Conservation (phyloP, 2,113 vertebrate genomes). For the Silurus meridionalis region DNA sequence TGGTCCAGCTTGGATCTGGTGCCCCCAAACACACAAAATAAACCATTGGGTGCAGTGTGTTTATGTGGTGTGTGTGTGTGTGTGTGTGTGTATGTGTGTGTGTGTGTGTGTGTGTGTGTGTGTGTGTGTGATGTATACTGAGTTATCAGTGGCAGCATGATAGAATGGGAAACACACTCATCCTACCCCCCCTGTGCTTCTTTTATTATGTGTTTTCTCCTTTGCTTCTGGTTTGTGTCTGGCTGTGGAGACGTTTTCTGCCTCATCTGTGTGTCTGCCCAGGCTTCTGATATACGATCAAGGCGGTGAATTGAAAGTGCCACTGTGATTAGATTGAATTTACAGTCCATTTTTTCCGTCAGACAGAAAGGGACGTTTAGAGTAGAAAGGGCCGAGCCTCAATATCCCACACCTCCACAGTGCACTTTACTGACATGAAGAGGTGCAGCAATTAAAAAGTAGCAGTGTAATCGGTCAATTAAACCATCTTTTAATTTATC, state of each 20-base stretch:
- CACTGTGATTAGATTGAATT: conserved; percentile 62
- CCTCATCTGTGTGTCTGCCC: conserved; percentile 28
- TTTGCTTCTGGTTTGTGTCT: conserved; percentile 47
- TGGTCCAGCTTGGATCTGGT: background rate
- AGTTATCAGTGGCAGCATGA: conserved; percentile 63
- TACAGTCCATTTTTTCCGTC: conserved; percentile 58
- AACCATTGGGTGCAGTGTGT: conserved; percentile 29
- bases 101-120: conserved; percentile 43
- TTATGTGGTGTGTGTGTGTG: conserved; percentile 45
- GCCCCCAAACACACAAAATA: background rate
- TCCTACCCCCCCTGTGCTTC: conserved; percentile 43
- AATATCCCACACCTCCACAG: conserved; percentile 61
- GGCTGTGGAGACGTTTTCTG: conserved; percentile 24
- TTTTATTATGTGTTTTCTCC: conserved; percentile 38
- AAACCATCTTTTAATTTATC: too few relatives aligned
- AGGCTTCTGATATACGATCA: conserved; percentile 59
- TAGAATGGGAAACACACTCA: conserved; percentile 39
- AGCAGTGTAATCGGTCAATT: too few relatives aligned
- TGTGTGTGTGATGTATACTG: conserved; percentile 58
- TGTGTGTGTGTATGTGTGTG: conserved; percentile 48
- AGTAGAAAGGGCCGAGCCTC: conserved; percentile 63
- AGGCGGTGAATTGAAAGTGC: conserved; percentile 62
- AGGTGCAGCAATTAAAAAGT: too few relatives aligned
- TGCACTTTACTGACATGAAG: background rate
- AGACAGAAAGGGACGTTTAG: conserved; percentile 53